phyloP scores from a whole-genome alignment of 2,888 invertebrate species.

The Drosophila nigricruria region DNA sequence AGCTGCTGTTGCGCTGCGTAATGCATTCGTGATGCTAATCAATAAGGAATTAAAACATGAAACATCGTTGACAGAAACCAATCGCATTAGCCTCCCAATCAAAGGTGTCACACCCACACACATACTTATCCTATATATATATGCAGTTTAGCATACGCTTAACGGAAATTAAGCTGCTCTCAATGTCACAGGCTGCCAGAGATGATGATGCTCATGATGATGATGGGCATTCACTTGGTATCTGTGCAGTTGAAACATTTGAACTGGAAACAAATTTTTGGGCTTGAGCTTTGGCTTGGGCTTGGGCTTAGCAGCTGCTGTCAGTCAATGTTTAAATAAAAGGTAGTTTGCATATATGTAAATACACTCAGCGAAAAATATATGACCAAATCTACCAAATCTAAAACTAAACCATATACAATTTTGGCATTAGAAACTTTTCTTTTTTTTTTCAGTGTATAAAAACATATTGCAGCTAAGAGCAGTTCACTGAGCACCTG shows the following conservation, averaged over 20 bases:
- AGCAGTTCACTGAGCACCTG: constrained; percentile 18
- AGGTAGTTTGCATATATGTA: constrained; percentile 10
- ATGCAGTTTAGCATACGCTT: constrained; percentile 22
- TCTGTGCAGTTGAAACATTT: constrained; percentile 10
- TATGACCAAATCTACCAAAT: not conserved
- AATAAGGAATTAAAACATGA: constrained; percentile 43
- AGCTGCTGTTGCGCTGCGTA: constrained; percentile 3
- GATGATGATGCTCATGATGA: constrained; percentile 6
- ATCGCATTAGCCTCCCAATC: constrained; percentile 57
- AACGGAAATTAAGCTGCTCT: constrained; percentile 55
- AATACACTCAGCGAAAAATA: not conserved
- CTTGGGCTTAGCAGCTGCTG: constrained; percentile 9
- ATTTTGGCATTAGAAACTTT: not conserved
- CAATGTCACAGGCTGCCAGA: constrained; percentile 27
- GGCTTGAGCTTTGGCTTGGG: constrained; percentile 1
- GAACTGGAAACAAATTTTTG: constrained; percentile 17
- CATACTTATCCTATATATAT: not conserved
- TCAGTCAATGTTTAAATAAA: constrained; percentile 20
- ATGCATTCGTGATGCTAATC: constrained; percentile 32
- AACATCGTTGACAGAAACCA: constrained; percentile 44
- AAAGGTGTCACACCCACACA: constrained; percentile 18
- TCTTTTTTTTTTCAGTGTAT: not conserved
- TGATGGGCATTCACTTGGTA: constrained; percentile 5
- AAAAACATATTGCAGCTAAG: constrained; percentile 17
- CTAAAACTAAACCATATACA: not conserved